A percentile compares a stretch with the other conserved stretches of the same genome.
Conservation (phyloP, 2,888 invertebrate genomes). For the Odontothrips loti region DNA sequence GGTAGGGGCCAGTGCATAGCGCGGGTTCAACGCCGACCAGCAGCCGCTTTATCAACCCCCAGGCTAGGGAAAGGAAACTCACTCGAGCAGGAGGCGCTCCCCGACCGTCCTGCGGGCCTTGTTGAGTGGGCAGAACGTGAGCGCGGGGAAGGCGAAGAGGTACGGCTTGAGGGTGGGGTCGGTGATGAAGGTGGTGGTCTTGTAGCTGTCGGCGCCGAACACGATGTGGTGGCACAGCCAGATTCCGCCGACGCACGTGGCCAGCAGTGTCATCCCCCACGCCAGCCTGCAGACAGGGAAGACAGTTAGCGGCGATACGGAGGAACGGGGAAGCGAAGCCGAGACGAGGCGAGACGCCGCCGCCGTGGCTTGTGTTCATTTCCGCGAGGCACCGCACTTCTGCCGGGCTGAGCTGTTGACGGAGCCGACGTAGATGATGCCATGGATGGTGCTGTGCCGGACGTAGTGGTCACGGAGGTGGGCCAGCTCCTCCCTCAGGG, state of each 20-base stretch:
- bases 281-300: background rate
- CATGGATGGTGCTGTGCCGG: background rate
- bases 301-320: background rate
- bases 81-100: background rate
- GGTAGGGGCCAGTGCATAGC: background rate
- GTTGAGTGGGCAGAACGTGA: slow-evolving; percentile 41
- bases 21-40: background rate
- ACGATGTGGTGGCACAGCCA: background rate
- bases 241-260: background rate
- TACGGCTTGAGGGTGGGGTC: slow-evolving; percentile 41
- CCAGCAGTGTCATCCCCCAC: background rate
- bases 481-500: background rate
- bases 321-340: background rate
- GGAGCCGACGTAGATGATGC: background rate
- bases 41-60: background rate
- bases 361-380: no score
- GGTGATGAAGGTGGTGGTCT: slow-evolving; percentile 41
- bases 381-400: background rate
- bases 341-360: no score
- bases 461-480: background rate
- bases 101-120: slow-evolving; percentile 35
- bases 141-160: slow-evolving; percentile 41
- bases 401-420: background rate
- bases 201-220: background rate
- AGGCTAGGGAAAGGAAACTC: no score